Evolutionary conservation across 1,140 invertebrate genomes (phyloP), one percentile per base, ranked within the genome.

Genomic region (Aphaenogaster floridana): DNA sequence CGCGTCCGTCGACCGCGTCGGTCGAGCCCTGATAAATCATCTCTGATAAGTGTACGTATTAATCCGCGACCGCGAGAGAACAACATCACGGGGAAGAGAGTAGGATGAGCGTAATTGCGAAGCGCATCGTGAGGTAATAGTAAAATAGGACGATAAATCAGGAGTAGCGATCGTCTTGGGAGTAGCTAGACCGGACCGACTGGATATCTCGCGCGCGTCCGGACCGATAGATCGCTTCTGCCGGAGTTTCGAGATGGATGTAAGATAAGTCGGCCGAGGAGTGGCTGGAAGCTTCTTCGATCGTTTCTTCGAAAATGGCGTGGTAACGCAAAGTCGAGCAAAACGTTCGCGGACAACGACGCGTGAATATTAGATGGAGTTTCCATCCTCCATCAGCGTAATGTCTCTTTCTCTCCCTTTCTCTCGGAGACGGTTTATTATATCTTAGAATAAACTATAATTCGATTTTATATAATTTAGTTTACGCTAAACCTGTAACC

Each of bases 141-240:
- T 86, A 88, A 89, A 89, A 89, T 89, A 89, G 83, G 34, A 52
- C 50, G 64, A 61, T 88, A 86, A 89, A 89, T 89, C 88, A 89
- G 66, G 57, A 39, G 50, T 7, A 57, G 79, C 79, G 63, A 85
- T 78, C 71, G 87, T 64, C 59, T 88, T 74, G 88, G 57, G 69
- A 76, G 68, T 63, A 84, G 69, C 54, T 84, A 84, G 28, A 61
- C 39, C 80, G 52, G 52, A 72, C 68, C 68, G 80, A 50, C 54
- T 42, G 80, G 80, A 61, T 83, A 83, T 74, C 80, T 72, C 79
- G 64, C 50, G 50, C 79, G 79, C 66, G 66, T 72, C 68, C 69
- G 28, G 69, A 36, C 54, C 80, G 80, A 83, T 83, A 63, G 80
- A 84, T 84, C 69, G 80, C 69, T 84, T 84, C 69, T 74, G 42